Evolutionary conservation across 2,888 invertebrate species (phyloP).

Genomic region (Dioctria rufipes): DNA sequence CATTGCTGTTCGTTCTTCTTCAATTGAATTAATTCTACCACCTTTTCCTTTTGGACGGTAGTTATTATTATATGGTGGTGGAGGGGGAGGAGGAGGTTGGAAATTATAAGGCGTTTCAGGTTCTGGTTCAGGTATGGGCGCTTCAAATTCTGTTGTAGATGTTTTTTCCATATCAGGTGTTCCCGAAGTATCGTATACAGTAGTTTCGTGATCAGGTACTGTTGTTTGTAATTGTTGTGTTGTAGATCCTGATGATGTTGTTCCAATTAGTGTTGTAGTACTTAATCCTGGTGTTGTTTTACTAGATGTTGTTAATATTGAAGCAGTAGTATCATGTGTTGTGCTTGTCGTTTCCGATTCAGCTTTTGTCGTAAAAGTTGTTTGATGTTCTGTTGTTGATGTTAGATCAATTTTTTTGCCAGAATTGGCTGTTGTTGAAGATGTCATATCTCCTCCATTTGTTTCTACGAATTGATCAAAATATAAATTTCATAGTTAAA

Average conservation of each 20-base stretch:
- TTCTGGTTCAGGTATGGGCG: constrained; percentile 61
- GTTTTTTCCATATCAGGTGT: constrained; percentile 63
- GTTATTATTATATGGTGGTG: constrained; percentile 67
- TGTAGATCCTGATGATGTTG: constrained; percentile 62
- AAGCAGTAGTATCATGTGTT: constrained; percentile 64
- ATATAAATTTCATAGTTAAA: too few relatives aligned
- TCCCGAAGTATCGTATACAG: constrained; percentile 66
- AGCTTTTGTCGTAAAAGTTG: constrained; percentile 65
- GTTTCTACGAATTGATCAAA: constrained; percentile 55
- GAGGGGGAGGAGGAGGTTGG: constrained; percentile 62
- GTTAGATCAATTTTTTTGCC: constrained; percentile 68
- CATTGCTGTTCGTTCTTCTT: constrained; percentile 82
- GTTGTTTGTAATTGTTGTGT: constrained; percentile 67
- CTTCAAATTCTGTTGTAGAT: constrained; percentile 62
- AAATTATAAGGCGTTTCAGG: constrained; percentile 63
- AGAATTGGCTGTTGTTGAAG: constrained; percentile 62
- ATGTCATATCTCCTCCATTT: constrained; percentile 62
- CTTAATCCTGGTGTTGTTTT: constrained; percentile 51
- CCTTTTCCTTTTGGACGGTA: constrained; percentile 65
- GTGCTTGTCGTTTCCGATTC: constrained; percentile 62
- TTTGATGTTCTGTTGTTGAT: constrained; percentile 73
- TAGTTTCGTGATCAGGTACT: constrained; percentile 67
- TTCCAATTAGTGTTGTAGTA: constrained; percentile 59
- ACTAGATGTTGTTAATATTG: constrained; percentile 61
- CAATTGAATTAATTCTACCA: constrained; percentile 78